Conservation (phyloP, 2,888 invertebrate species). For the Orthosia cruda region DNA sequence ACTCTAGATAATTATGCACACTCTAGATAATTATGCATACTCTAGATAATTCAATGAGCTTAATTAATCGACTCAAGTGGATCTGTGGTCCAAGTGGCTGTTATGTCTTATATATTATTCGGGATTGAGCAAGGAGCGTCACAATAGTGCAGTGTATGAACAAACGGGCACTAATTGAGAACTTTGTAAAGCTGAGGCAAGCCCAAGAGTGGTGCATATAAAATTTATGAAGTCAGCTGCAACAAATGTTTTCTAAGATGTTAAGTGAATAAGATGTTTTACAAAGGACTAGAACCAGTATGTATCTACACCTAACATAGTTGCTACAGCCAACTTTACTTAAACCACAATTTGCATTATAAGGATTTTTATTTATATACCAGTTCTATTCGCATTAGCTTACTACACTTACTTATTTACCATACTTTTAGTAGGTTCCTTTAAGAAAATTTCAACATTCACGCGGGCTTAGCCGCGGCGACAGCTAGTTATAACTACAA, state of each 20-base stretch:
- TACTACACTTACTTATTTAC: too few species aligned
- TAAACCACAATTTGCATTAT: too few species aligned
- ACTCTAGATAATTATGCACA: slow-evolving; percentile 36
- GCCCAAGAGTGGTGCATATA: slow-evolving; percentile 59
- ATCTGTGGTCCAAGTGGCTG: slow-evolving; percentile 38
- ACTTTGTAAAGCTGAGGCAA: slow-evolving; percentile 66
- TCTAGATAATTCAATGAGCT: slow-evolving; percentile 49
- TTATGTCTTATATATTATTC: slow-evolving; percentile 55
- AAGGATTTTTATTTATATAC: too few species aligned
- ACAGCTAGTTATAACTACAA: too few species aligned
- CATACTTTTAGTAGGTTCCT: too few species aligned
- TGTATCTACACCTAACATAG: not conserved
- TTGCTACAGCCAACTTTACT: not conserved
- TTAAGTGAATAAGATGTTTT: not conserved
- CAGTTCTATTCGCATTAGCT: too few species aligned
- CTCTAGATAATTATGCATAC: not conserved
- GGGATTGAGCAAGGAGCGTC: slow-evolving; percentile 42
- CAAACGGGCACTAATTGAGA: slow-evolving; percentile 68
- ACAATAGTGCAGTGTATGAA: slow-evolving; percentile 62
- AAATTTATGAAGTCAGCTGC: slow-evolving; percentile 4
- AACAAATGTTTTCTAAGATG: not conserved
- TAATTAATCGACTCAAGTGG: slow-evolving; percentile 44
- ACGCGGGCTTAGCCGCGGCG: too few species aligned
- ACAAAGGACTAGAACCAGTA: not conserved
- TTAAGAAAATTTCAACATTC: too few species aligned